These are phyloP conservation scores for Helostoma temminkii DNA, from an alignment of 2,797 vertebrate genomes.

Conservation along the genomic window DNA sequence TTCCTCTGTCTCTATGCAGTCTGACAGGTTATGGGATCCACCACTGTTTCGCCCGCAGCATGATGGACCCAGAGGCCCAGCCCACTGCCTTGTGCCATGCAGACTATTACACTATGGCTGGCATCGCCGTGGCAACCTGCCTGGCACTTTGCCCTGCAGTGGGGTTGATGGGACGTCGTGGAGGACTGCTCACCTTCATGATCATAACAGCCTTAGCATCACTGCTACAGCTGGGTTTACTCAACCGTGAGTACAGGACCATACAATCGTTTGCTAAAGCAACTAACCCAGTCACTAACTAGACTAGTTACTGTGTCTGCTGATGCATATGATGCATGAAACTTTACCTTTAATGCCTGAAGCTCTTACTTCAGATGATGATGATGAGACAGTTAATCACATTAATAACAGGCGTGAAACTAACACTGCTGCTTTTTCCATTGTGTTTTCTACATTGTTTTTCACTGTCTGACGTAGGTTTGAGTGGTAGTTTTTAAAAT, in stretches of 20 bases:
- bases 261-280: too few species aligned
- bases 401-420: too few species aligned
- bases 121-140: slow-evolving; percentile 93
- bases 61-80: slow-evolving; percentile 92
- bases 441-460: too few species aligned
- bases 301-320: too few species aligned
- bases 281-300: too few species aligned
- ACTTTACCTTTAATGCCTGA: too few species aligned
- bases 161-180: slow-evolving; percentile 91
- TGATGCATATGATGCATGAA: too few species aligned
- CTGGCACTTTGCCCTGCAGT: slow-evolving; percentile 93
- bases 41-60: slow-evolving; percentile 96
- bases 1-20: slow-evolving; percentile 75
- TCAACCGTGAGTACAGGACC: slow-evolving; percentile 88
- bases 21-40: slow-evolving; percentile 96
- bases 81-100: slow-evolving; percentile 88
- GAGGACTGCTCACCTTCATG: slow-evolving; percentile 96
- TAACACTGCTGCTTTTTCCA: too few species aligned
- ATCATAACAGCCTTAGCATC: slow-evolving; percentile 96
- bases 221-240: slow-evolving; percentile 94
- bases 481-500: too few species aligned
- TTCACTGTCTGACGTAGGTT: too few species aligned
- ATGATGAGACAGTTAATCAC: too few species aligned
- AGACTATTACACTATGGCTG: slow-evolving; percentile 94
- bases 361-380: too few species aligned